These are phyloP conservation scores for Alosa sapidissima DNA, from an alignment of 2,797 vertebrate species.

Conservation along the genomic window DNA sequence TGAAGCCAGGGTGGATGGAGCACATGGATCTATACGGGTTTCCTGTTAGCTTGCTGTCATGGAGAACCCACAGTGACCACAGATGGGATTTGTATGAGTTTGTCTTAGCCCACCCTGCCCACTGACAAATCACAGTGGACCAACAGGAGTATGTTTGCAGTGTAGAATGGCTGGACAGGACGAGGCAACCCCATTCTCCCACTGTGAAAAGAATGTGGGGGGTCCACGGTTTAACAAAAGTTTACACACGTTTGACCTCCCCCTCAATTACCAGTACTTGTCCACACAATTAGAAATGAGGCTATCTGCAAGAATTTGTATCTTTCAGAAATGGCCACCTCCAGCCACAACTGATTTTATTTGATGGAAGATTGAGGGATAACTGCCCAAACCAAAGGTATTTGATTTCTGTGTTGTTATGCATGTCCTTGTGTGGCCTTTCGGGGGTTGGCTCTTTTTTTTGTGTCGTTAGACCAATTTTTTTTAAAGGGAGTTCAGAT, in stretches of 20 bases:
- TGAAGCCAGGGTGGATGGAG: too few species aligned
- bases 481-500: not conserved
- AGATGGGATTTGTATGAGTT: not conserved
- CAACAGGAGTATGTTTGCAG: not conserved
- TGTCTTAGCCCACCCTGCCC: not conserved
- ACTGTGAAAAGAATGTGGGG: conserved; percentile 12
- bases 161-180: not conserved
- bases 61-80: not conserved
- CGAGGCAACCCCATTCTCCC: not conserved
- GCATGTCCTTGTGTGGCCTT: conserved; percentile 7
- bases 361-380: not conserved
- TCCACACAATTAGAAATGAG: too few species aligned
- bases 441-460: not conserved
- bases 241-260: not conserved
- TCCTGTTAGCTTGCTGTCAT: not conserved
- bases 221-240: not conserved
- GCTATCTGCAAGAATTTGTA: not conserved
- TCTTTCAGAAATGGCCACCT: not conserved
- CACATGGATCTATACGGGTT: not conserved
- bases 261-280: not conserved
- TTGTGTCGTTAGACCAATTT: conserved; percentile 7
- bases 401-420: not conserved
- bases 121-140: not conserved
- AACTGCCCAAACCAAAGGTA: not conserved
- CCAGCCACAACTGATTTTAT: not conserved